These are phyloP conservation scores for Plebejus anna DNA, from an alignment of 2,888 invertebrate genomes.

Conservation along the genomic window DNA sequence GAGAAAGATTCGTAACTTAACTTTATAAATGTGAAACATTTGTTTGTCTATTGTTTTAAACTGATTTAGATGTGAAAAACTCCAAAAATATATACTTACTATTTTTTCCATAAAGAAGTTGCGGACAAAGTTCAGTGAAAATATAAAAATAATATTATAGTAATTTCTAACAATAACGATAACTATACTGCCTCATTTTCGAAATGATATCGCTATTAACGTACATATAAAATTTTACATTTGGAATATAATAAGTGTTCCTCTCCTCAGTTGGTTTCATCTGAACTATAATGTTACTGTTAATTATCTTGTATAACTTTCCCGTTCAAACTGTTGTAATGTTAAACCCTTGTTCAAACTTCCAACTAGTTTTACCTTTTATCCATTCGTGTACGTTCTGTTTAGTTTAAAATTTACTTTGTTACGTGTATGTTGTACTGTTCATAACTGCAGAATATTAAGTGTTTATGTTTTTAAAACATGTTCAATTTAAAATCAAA, in stretches of 20 bases:
- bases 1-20: too few relatives aligned
- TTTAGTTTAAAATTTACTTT: constrained; percentile 12
- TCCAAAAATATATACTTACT: too few relatives aligned
- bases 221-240: neutral
- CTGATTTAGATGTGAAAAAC: too few relatives aligned
- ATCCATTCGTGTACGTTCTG: neutral
- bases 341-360: constrained; percentile 16
- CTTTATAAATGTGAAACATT: too few relatives aligned
- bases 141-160: too few relatives aligned
- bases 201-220: neutral
- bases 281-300: neutral
- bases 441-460: neutral
- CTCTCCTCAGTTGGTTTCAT: neutral
- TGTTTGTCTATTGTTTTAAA: too few relatives aligned
- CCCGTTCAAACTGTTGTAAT: neutral
- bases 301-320: constrained; percentile 2
- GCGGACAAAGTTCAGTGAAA: too few relatives aligned
- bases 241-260: constrained; percentile 4
- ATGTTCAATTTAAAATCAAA: neutral
- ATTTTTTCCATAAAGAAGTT: too few relatives aligned
- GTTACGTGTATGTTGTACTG: neutral
- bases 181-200: neutral
- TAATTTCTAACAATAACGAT: too few relatives aligned
- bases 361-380: neutral
- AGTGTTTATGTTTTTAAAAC: neutral